Evolutionary conservation across 2,113 vertebrate species (phyloP), one percentile per base, ranked within the genome.

Genomic region (Patagioenas fasciata): DNA sequence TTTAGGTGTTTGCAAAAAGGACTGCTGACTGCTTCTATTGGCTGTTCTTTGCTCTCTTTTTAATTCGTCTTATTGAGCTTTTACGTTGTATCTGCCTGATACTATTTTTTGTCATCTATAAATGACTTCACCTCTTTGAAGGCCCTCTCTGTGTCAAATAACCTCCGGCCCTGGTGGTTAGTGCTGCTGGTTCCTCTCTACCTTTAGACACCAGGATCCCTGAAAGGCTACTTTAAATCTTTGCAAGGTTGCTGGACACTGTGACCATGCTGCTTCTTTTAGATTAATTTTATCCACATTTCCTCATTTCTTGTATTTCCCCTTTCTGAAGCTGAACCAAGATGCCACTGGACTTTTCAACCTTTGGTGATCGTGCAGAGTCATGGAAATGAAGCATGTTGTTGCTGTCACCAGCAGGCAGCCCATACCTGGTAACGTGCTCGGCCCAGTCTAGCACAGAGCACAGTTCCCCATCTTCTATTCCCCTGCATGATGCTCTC

Each of bases 231-330:
- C 15, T 6, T 83, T 93, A 66, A 40, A 48, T 80, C 64, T 73
- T 83, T 58, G 6, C 8, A 50, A 20, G 23, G 14, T 56, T 80
- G 14, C 71, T 47, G 71, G 31, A 69, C 40, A 70, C 6, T 25
- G 4, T 74, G 34, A 70, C 36, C 6, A 1, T 15, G 9, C 15
- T 50, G n/a, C 56, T 86, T 56, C 13, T 81, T 66, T 82, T 56
- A 26, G 24, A 15, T 44, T 69, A 1, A 4, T 70, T 79, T 90
- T 42, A 21, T 57, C 40, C 18, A 47, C 62, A n/a, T 82, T 96
- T 80, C 67, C 66, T 80, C 79, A 66, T 91, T 91, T 80, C 24
- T 73, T 5, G 2, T 36, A 70, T 77, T 96, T 96, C 75, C 71
- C 10, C 28, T 83, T 94, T 95, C 74, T 54, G 20, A 34, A 80